Base-by-base conservation (phyloP, 1,140 invertebrate genomes). In the Drosophila quadrilineata region DNA sequence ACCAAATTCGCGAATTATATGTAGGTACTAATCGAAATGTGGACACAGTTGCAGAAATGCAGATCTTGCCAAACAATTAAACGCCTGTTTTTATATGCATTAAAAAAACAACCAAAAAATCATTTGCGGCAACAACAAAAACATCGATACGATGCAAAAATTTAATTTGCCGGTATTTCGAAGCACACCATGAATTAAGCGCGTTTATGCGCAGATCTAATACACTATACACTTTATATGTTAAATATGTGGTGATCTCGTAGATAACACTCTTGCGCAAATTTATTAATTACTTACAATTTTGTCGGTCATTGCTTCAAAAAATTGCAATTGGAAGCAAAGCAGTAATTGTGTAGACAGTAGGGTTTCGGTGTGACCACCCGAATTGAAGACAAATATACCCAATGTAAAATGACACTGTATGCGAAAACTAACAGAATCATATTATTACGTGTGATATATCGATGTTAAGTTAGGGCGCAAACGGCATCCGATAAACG, bases 261-360 rank as follows among this genome's bases (percentile, higher is more conserved):
- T 14, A 24, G 5, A 43, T 4, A 50, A 6, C 0, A 0, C 9
- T 38, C n/a, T 29, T 24, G n/a, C 26, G 31, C 2, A 28, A 24
- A 31, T 38, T 59, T 68, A 53, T 64, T 24, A 71, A 69, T 65
- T 76, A 76, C 76, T 80, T 80, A 80, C 76, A 80, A 80, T 80
- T 80, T 82, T 84, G 62, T 80, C 76, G 48, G 75, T 45, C 75
- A 69, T 77, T 68, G 68, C 63, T 52, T 43, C 38, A 52, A 64
- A 57, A 66, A 60, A 50, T 66, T 45, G 6, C 53, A 65, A 43
- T 65, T 48, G 33, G 35, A 65, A 65, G 62, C 62, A 65, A 63
- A 63, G 9, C 45, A 50, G 45, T 28, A 56, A 29, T 56, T 63
- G 40, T 54, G 28, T 54, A 54, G 58, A 54, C 28, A 54, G 22